phyloP scores from a whole-genome alignment of 2,888 invertebrate genomes.

The Ligdia adustata region DNA sequence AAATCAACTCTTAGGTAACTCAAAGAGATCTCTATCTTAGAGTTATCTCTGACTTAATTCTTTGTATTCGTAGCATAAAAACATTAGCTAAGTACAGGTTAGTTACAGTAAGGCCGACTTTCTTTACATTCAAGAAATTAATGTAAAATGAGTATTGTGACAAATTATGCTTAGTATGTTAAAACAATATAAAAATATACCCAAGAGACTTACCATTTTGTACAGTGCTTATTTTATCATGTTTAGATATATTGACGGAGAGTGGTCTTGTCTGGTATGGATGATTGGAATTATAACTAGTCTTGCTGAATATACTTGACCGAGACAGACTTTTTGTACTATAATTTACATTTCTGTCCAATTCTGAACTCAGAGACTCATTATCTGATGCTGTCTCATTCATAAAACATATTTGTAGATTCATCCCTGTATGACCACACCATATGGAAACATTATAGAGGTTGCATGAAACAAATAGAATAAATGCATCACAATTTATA shows the following conservation, averaged over 20 bases:
- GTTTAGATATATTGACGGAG: conserved; percentile 75
- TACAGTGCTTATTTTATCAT: conserved; percentile 70
- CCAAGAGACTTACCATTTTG: conserved; percentile 68
- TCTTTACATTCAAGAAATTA: conserved; percentile 17
- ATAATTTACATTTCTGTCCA: conserved; percentile 81
- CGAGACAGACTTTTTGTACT: conserved; percentile 69
- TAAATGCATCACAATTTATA: conserved; percentile 44
- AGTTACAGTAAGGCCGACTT: conserved; percentile 16
- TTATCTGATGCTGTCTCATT: conserved; percentile 95
- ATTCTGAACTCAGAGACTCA: conserved; percentile 90
- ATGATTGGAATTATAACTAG: conserved; percentile 74
- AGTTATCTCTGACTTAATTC: conserved; percentile 15
- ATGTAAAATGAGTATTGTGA: conserved; percentile 9
- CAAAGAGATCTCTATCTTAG: too few relatives aligned
- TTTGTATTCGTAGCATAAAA: conserved; percentile 10
- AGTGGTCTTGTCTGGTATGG: conserved; percentile 78
- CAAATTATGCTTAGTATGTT: conserved; percentile 10
- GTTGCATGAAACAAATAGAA: conserved; percentile 27
- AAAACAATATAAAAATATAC: conserved; percentile 42
- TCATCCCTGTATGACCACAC: conserved; percentile 87
- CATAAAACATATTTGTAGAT: conserved; percentile 98
- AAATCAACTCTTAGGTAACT: too few relatives aligned
- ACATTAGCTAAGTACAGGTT: conserved; percentile 9
- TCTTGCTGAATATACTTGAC: conserved; percentile 73
- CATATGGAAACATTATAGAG: conserved; percentile 35